phyloP scores from a whole-genome alignment of 1,140 invertebrate genomes.

The Drosophila varians region DNA sequence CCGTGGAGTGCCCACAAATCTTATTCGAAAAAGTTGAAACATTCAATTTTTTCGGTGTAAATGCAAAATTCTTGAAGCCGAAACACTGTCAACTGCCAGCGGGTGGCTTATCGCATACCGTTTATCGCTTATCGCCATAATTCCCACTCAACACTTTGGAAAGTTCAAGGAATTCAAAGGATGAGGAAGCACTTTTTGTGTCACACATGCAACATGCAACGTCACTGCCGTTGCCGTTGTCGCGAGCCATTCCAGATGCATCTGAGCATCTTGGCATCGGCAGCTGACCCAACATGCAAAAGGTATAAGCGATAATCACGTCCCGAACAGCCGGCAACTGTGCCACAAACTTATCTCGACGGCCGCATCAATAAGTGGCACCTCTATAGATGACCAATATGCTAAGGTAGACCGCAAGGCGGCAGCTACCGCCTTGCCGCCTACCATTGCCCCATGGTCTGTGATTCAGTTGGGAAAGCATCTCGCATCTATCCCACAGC shows the following conservation, averaged over 20 bases:
- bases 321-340: constrained; percentile 33
- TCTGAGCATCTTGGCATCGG: constrained; percentile 25
- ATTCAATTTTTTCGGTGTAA: background rate
- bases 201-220: constrained; percentile 62
- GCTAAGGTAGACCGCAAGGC: constrained; percentile 11
- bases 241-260: constrained; percentile 66
- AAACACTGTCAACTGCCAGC: constrained; percentile 34
- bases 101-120: constrained; percentile 44
- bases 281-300: constrained; percentile 55
- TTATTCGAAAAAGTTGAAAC: background rate
- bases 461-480: constrained; percentile 2
- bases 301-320: constrained; percentile 40
- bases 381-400: constrained; percentile 40
- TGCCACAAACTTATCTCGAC: constrained; percentile 58
- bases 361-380: constrained; percentile 59
- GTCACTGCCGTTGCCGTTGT: constrained; percentile 48
- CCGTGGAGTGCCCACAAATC: background rate
- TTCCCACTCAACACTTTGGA: constrained; percentile 41
- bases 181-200: constrained; percentile 69
- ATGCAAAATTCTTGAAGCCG: constrained; percentile 37
- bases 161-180: constrained; percentile 56
- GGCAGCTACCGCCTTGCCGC: background rate
- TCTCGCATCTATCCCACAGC: constrained; percentile 41
- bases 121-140: constrained; percentile 64
- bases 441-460: too few species aligned